Base-by-base conservation (phyloP, 2,888 invertebrate genomes). In the Drosophila suboccidentalis region DNA sequence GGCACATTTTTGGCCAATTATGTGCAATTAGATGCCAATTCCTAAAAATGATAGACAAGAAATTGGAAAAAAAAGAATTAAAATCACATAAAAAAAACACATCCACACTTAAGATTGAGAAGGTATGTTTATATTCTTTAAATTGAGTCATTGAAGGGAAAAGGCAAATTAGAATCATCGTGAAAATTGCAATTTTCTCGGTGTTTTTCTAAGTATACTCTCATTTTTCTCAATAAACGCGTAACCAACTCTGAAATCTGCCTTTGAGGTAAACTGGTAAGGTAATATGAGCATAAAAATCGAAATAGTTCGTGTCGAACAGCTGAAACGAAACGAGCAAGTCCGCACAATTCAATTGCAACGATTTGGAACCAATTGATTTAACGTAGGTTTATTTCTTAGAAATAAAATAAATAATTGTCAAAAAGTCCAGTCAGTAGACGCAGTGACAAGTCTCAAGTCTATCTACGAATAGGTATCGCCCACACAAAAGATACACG, bases 321-420 rank as follows among this genome's bases (percentile, higher is more conserved):
- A 84, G 78, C 87, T 84, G 84, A 71, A 87, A 77, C 71, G 72
- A 87, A 87, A 76, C 36, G 59, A 36, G 17, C 47, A 34, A 70
- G 70, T 65, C 49, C n/a, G 46, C 51, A 55, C 75, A 78, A 90
- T 90, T 80, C 59, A 89, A 90, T 76, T 71, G 66, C 89, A 81
- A 55, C 80, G 87, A 86, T 64, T 86, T 77, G 89, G 82, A 90
- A 90, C 90, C 57, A 90, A 90, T 90, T 76, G 87, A 90, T 90
- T 90, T 71, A 73, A 54, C 70, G 59, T 63, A 57, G 39, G 59
- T 83, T 78, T 77, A 75, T 83, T 87, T 78, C 82, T 73, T 36
- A 74, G 88, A 80, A 86, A 85, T 76, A 66, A 85, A 82, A 87
- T 71, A 70, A 76, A 75, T 71, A 79, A 82, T 70, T 78, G 80